Conservation (phyloP, 2,888 invertebrate genomes). For the Platycheirus albimanus region DNA sequence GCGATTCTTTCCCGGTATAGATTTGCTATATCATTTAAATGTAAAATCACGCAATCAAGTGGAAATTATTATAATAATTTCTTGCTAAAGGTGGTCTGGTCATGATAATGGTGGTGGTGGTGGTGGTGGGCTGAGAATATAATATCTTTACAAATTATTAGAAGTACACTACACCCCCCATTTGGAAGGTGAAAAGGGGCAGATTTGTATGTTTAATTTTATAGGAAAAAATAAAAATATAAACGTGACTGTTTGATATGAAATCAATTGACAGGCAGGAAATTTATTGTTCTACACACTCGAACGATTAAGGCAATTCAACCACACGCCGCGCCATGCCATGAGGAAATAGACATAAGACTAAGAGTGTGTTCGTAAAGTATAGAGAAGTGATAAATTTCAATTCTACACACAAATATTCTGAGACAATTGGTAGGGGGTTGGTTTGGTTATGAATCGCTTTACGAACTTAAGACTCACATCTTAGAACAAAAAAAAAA, state of each 20-base stretch:
- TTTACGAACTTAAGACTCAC: slow-evolving; percentile 53
- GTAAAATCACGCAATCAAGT: slow-evolving; percentile 73
- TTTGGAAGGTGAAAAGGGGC: background rate
- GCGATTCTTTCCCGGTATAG: slow-evolving; percentile 69
- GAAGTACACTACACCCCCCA: background rate
- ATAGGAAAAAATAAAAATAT: slow-evolving; percentile 55
- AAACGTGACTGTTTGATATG: slow-evolving; percentile 67
- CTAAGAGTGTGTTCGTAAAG: slow-evolving; percentile 23
- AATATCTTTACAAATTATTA: slow-evolving; percentile 25
- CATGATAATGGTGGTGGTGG: too few relatives aligned
- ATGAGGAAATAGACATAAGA: slow-evolving; percentile 65
- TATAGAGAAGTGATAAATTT: slow-evolving; percentile 71
- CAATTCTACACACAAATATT: slow-evolving; percentile 47
- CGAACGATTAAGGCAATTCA: slow-evolving; percentile 71
- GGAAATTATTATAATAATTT: slow-evolving; percentile 73
- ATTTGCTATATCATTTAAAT: slow-evolving; percentile 65
- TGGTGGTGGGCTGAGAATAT: slow-evolving; percentile 16
- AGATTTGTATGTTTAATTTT: background rate
- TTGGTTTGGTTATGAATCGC: slow-evolving; percentile 40
- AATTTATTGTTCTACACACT: slow-evolving; percentile 74
- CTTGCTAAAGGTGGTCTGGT: slow-evolving; percentile 51
- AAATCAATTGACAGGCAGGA: slow-evolving; percentile 73
- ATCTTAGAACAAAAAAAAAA: too few relatives aligned
- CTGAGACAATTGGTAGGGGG: slow-evolving; percentile 43
- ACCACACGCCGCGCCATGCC: slow-evolving; percentile 55